phyloP scores from a whole-genome alignment of 2,888 invertebrate species.

The Tenthredo distinguenda region DNA sequence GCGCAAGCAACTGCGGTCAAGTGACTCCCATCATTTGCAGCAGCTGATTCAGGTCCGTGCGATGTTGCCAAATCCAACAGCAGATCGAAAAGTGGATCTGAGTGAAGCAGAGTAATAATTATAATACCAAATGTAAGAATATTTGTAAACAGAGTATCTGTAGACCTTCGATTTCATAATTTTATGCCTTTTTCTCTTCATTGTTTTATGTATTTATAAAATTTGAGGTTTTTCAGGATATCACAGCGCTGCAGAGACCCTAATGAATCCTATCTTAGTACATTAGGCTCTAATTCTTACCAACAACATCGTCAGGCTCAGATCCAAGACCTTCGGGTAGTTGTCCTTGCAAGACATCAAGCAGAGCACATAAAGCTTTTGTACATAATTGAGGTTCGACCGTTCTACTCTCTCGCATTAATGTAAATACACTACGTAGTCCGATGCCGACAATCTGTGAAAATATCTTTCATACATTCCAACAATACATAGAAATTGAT shows the following conservation, averaged over 20 bases:
- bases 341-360: slow-evolving; percentile 95
- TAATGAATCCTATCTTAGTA: neutral
- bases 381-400: slow-evolving; percentile 93
- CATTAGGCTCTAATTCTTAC: slow-evolving; percentile 71
- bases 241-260: neutral
- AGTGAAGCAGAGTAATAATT: slow-evolving; percentile 76
- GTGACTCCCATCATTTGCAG: slow-evolving; percentile 83
- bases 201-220: neutral
- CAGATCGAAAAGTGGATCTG: slow-evolving; percentile 91
- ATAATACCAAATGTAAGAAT: neutral
- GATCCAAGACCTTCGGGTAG: slow-evolving; percentile 91
- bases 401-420: slow-evolving; percentile 92
- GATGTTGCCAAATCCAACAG: slow-evolving; percentile 91
- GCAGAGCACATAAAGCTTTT: slow-evolving; percentile 91
- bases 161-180: neutral
- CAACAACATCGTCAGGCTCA: slow-evolving; percentile 89
- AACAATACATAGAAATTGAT: neutral
- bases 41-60: slow-evolving; percentile 81
- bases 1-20: slow-evolving; percentile 95
- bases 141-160: slow-evolving; percentile 42
- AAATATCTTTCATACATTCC: neutral
- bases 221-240: neutral
- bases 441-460: slow-evolving; percentile 89
- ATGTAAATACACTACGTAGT: slow-evolving; percentile 92
- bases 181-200: neutral